phyloP scores from a whole-genome alignment of 2,797 vertebrate genomes.

The Euphonia xanthogaster region DNA sequence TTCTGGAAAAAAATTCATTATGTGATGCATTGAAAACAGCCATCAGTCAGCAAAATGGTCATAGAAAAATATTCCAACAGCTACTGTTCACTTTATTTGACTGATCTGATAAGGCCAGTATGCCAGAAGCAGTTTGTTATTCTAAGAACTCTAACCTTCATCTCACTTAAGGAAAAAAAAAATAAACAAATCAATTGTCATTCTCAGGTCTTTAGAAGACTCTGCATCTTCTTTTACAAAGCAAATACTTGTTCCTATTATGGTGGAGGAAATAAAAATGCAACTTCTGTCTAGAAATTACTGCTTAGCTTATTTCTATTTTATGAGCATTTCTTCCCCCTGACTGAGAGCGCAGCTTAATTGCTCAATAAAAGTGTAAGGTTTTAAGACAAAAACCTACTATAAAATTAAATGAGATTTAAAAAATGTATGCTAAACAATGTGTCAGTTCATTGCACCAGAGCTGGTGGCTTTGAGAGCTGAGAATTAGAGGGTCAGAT shows the following conservation, averaged over 20 bases:
- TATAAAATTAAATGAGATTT: conserved; percentile 78
- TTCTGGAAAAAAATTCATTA: neutral
- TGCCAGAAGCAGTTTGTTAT: neutral
- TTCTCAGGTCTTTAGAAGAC: conserved; percentile 35
- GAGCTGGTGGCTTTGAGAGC: conserved; percentile 13
- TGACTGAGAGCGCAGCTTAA: conserved; percentile 60
- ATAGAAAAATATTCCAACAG: neutral
- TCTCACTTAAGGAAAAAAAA: neutral
- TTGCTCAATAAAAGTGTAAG: conserved; percentile 71
- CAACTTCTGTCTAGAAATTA: conserved; percentile 54
- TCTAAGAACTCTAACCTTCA: neutral
- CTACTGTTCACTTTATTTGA: conserved; percentile 2
- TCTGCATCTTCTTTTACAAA: conserved; percentile 52
- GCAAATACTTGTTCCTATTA: conserved; percentile 41
- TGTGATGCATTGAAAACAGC: neutral
- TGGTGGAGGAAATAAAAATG: conserved; percentile 57
- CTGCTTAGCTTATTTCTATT: conserved; percentile 42
- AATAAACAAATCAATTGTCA: neutral
- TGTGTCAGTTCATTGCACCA: conserved; percentile 40
- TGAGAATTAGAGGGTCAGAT: conserved; percentile 61
- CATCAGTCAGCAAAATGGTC: neutral
- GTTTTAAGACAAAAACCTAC: conserved; percentile 48
- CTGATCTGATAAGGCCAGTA: neutral
- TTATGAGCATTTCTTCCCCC: conserved; percentile 30
- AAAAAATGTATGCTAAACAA: conserved; percentile 67